Evolutionary conservation across 2,797 vertebrate species (phyloP).

Genomic region (Amblyraja radiata): DNA sequence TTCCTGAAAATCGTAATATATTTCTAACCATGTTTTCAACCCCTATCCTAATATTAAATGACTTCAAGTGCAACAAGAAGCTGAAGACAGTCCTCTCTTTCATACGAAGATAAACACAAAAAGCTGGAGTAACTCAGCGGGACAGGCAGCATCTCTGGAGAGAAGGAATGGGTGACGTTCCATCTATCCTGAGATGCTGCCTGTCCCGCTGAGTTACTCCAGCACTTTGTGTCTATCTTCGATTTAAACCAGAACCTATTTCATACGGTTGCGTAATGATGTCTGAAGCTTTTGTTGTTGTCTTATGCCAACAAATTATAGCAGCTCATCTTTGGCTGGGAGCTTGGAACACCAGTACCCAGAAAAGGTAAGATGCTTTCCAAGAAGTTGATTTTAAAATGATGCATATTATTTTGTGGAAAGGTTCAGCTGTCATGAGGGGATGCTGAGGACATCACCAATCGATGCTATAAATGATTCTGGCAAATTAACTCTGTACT

Average conservation of each 20-base stretch:
- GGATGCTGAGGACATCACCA: neutral
- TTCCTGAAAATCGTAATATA: neutral
- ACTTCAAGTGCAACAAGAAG: neutral
- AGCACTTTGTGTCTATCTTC: too few species aligned
- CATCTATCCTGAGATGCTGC: too few species aligned
- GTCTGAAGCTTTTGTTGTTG: neutral
- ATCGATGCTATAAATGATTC: neutral
- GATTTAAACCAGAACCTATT: neutral
- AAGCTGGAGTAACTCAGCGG: too few species aligned
- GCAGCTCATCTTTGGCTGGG: neutral
- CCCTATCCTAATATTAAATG: neutral
- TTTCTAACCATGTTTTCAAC: neutral
- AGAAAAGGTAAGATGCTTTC: neutral
- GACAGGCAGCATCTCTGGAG: too few species aligned
- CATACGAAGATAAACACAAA: too few species aligned
- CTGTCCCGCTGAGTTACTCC: too few species aligned
- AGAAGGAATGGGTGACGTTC: too few species aligned
- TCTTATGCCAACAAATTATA: neutral
- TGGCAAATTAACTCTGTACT: neutral
- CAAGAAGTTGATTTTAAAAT: neutral
- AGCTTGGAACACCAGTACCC: neutral
- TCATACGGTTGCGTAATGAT: neutral
- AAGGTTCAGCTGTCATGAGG: neutral
- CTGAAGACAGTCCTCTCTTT: too few species aligned
- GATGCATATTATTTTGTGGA: neutral